Evolutionary conservation across 2,888 invertebrate genomes (phyloP), one percentile per base, ranked within the genome.

Genomic region (Tridacna gigas): DNA sequence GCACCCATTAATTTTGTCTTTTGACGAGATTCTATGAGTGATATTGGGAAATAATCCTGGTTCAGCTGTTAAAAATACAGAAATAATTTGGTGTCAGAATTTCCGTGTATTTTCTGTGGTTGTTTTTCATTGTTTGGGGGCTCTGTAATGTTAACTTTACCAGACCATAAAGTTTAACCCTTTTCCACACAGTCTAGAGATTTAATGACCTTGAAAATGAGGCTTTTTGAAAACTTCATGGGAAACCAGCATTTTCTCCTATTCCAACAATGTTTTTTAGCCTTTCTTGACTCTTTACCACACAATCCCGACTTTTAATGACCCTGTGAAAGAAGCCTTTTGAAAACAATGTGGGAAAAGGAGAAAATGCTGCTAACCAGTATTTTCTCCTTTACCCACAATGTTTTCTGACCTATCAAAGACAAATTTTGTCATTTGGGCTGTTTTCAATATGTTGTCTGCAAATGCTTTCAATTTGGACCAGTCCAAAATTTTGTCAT

Each of bases 1-100:
- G 75, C 76, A 75, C 74, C 78, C 75, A 86, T 86, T 86, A 82
- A 77, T 75, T 74, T 77, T 80, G 80, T 78, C 81, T 85, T 83
- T 79, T 83, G 83, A 86, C 79, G 78, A 86, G 83, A 81, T 83
- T 47, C 71, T 80, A 48, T 71, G 76, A 79, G 74, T 80, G 83
- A 86, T 86, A 86, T 82, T 77, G 26, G 47, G 56, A 37, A 79
- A 79, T 74, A 74, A 74, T 48, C 28, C 74, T 56, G 26, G 51
- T 22, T 56, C 48, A 37, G 65, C 51, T 28, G 71, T 37, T 48
- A 82, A 79, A 79, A 82, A 75, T 48, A 74, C 37, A 47, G 67
- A 69, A 82, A 82, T 75, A 75, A 78, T 82, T 78, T 82, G 67
- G 63, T 74, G 78, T 71, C 51, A 78, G 82, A 66, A 82, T 82